A percentile compares a stretch with the other conserved stretches of the same genome.
Evolutionary conservation across 2,888 invertebrate species (phyloP).

Genomic region (Drepanosiphum platanoidis): DNA sequence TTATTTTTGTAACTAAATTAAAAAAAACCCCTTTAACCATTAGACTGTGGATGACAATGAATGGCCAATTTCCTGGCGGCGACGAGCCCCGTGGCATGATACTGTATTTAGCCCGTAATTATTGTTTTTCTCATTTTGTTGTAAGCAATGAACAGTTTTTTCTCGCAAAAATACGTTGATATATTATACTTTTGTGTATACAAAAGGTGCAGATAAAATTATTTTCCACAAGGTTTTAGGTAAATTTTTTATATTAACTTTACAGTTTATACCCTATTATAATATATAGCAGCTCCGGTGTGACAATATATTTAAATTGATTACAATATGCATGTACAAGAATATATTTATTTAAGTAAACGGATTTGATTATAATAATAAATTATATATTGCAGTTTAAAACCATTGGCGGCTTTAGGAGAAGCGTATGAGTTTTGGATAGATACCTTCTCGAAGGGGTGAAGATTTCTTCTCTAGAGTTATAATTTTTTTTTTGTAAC

Average conservation of each 20-base stretch:
- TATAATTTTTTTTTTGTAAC: too few relatives aligned
- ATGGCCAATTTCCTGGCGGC: constrained; percentile 53
- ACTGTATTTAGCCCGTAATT: constrained; percentile 25
- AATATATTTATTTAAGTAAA: too few relatives aligned
- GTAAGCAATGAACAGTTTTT: background rate
- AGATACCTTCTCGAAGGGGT: too few relatives aligned
- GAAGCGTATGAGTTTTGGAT: too few relatives aligned
- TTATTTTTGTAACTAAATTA: constrained; percentile 56
- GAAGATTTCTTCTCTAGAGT: too few relatives aligned
- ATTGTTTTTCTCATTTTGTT: constrained; percentile 13
- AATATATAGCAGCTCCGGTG: background rate
- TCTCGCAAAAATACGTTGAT: constrained; percentile 5
- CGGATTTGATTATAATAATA: too few relatives aligned
- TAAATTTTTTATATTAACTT: constrained; percentile 18
- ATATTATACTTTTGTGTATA: constrained; percentile 4
- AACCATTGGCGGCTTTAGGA: background rate
- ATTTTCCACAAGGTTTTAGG: background rate
- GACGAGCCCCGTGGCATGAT: constrained; percentile 29
- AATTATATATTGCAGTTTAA: too few relatives aligned
- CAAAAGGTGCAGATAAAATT: background rate
- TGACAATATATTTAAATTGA: background rate
- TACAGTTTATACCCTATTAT: background rate
- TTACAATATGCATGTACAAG: too few relatives aligned
- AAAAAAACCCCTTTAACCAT: constrained; percentile 53
- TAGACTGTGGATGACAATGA: constrained; percentile 16